These are phyloP conservation scores for Macropodus opercularis DNA, from an alignment of 2,797 vertebrate species.

Conservation along the genomic window DNA sequence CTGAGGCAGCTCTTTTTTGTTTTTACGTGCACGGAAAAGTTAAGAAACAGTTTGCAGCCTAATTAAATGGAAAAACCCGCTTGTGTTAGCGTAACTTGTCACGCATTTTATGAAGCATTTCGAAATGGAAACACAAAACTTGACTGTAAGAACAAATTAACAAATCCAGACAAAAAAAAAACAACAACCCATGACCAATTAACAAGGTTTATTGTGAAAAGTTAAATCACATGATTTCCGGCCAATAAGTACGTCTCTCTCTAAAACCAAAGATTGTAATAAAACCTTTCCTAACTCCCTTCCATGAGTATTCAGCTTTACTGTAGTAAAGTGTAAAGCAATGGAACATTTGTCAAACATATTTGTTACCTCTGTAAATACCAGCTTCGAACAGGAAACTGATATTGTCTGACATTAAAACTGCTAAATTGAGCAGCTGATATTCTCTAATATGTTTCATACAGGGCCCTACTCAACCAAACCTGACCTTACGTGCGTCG, in stretches of 20 bases:
- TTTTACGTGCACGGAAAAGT: constrained; percentile 41
- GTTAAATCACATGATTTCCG: not conserved
- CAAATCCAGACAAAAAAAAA: constrained; percentile 4
- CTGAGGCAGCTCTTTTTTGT: not conserved
- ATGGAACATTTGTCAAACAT: too few species aligned
- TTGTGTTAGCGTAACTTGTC: constrained; percentile 26
- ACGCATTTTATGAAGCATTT: constrained; percentile 16
- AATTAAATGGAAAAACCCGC: constrained; percentile 45
- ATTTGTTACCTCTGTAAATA: constrained; percentile 2
- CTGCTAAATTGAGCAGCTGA: not conserved
- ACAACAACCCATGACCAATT: not conserved
- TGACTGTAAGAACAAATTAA: constrained; percentile 29
- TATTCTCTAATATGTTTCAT: constrained; percentile 8
- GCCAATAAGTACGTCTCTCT: too few species aligned
- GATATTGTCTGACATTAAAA: not conserved
- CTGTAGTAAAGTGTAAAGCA: too few species aligned
- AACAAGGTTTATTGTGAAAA: not conserved
- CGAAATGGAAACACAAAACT: constrained; percentile 36
- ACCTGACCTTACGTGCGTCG: constrained; percentile 34
- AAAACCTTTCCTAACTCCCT: not conserved
- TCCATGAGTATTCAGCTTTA: too few species aligned
- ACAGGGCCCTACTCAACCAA: not conserved
- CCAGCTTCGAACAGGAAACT: not conserved
- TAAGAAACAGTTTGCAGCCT: constrained; percentile 35
- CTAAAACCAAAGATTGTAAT: not conserved